Evolutionary conservation across 2,888 invertebrate species (phyloP), one percentile per base, ranked within the genome.

Genomic region (Zaprionus obscuricornis): DNA sequence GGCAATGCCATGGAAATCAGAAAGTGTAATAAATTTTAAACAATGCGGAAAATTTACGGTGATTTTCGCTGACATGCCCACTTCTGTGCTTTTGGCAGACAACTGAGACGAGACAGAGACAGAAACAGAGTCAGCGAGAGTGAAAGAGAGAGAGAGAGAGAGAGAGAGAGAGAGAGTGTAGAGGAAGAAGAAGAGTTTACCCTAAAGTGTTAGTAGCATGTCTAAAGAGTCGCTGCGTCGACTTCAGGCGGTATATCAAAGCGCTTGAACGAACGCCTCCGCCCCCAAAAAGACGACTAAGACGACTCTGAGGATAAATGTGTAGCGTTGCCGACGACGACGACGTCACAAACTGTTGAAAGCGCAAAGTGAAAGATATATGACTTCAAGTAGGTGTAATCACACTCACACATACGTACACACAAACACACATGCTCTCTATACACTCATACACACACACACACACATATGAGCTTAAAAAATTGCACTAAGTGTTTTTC

Each of bases 291-390:
- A 16, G 39, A 43, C 49, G 29, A 5, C 5, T n/a, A 36, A 3
- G 29, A 20, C 13, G 45, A 13, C 27, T n/a, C n/a, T 17, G 24
- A 59, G 62, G 66, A 72, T 74, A 66, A 78, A 78, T 75, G 73
- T 73, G 73, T 59, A 59, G 74, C 66, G 65, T 58, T 66, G 68
- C 34, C 65, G 77, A 11, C 50, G 31, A 49, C 67, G 70, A 63
- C 60, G 66, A 74, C 78, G 79, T 78, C 83, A 82, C 79, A 82
- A 85, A 82, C 79, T 85, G 85, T 85, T 85, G 83, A 85, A 83
- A 85, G 83, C 83, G 76, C 77, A 79, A 82, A 83, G 82, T 79
- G 83, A 73, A 82, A 85, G 83, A 85, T 85, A 85, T 85, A 83
- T 74, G 82, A 74, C 82, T 82, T 76, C 76, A 76, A 79, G 78